Percentiles rank a stretch among this genome's conserved stretches.
phyloP scores from a whole-genome alignment of 64 coral and sea anemone genomes.

The Hydrozoanthus tunicans region DNA sequence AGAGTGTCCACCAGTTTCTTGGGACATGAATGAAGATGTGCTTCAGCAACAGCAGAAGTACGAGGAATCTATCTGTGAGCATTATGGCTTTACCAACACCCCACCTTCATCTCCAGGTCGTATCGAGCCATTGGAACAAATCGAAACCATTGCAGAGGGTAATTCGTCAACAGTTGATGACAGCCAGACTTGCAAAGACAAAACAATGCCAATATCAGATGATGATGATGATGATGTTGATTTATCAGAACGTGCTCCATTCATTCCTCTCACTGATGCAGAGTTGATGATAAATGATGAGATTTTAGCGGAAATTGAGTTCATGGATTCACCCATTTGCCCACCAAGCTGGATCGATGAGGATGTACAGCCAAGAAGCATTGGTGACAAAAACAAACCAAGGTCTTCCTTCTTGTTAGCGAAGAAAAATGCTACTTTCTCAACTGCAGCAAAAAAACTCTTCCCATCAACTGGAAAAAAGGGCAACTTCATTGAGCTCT shows the following conservation, averaged over 20 bases:
- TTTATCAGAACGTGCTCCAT: constrained; percentile 73
- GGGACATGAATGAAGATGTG: constrained; percentile 81
- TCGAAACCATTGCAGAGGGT: constrained; percentile 34
- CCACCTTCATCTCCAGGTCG: constrained; percentile 20
- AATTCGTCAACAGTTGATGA: background rate
- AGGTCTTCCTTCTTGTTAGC: constrained; percentile 25
- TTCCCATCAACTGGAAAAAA: constrained; percentile 54
- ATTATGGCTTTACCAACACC: constrained; percentile 64
- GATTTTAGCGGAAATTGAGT: constrained; percentile 76
- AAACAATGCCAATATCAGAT: constrained; percentile 4
- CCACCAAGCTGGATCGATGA: constrained; percentile 59
- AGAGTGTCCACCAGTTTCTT: constrained; percentile 72
- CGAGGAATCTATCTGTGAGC: constrained; percentile 56
- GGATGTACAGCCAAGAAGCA: constrained; percentile 1
- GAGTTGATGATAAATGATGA: constrained; percentile 72
- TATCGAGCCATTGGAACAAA: background rate
- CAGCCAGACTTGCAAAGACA: constrained; percentile 45
- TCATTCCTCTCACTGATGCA: constrained; percentile 77
- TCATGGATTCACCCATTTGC: constrained; percentile 70
- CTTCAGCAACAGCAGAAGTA: constrained; percentile 79
- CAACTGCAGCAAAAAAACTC: constrained; percentile 33
- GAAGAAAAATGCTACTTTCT: constrained; percentile 45
- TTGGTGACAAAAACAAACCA: constrained; percentile 3
- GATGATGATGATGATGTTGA: constrained; percentile 42
- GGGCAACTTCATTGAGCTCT: constrained; percentile 71